Base-by-base conservation (phyloP, 1,140 invertebrate genomes). In the Drosophila prosaltans region DNA sequence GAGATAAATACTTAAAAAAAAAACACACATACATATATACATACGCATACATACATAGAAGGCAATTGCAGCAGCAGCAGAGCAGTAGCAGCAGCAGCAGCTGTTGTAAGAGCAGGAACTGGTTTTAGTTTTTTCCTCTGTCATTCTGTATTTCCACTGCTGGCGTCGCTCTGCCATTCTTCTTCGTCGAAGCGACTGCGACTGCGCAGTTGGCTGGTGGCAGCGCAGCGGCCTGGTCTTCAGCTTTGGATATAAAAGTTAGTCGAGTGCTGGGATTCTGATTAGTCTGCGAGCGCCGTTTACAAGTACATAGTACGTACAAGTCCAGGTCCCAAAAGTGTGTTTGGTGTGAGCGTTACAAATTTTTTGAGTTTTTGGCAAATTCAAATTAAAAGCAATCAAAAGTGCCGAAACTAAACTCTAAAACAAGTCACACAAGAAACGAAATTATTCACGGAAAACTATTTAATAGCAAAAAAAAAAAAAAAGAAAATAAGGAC, bases 261-360 rank as follows among this genome's bases (percentile, higher is more conserved):
- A 81, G 80, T 65, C 74, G 84, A 51, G 61, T 69, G 84, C 80
- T 78, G 77, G 61, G 84, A 69, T 88, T 89, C 84, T 89, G 84
- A 88, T 88, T 88, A 88, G 84, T 88, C 80, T 88, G 84, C 84
- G 84, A 88, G 73, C 83, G 84, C 73, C 80, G 84, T 69, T 88
- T 84, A 82, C 82, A 78, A 80, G 84, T 80, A 89, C 80, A 78
- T 80, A 83, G 69, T 82, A 80, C 80, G 77, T 80, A 36, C 7
- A 48, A n/a, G 41, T 64, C 32, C 32, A 36, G 32, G 32, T 36
- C 32, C 32, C 3, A 36, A 36, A 36, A 36, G 32, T 36, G 32
- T 41, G 48, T 64, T 68, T 54, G 39, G 65, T 64, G 73, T 41
- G 65, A 66, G 75, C 58, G 64, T 64, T 65, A 59, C 57, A 66